Evolutionary conservation across 2,888 invertebrate genomes (phyloP).

Genomic region (Philereme vetulata): DNA sequence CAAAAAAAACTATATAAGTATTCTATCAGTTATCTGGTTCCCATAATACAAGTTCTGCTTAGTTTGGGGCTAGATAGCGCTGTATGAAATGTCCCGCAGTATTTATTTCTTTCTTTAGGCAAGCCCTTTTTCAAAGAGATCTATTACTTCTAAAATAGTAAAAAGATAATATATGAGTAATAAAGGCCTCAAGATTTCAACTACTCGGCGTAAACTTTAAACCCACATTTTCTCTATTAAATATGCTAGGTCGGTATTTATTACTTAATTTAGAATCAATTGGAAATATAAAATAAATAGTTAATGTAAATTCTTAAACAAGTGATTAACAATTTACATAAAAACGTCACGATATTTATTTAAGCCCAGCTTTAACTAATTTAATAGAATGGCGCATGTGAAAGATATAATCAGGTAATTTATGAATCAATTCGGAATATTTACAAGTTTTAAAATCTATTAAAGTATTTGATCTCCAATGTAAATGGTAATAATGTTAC

Average conservation of each 20-base stretch:
- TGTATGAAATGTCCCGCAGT: no score
- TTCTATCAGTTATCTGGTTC: no score
- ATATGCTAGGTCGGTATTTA: constrained; percentile 8
- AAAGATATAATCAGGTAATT: constrained; percentile 49
- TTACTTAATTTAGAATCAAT: constrained; percentile 19
- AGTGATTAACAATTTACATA: constrained; percentile 21
- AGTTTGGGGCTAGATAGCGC: no score
- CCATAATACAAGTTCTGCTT: no score
- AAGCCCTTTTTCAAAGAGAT: no score
- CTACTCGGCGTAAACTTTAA: background rate
- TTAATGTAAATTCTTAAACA: constrained; percentile 19
- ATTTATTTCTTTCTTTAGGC: no score
- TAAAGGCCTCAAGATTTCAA: no score
- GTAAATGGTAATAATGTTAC: constrained; percentile 14
- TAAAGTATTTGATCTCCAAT: constrained; percentile 18
- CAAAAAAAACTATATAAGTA: no score
- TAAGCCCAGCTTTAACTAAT: constrained; percentile 33
- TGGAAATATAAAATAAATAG: constrained; percentile 11
- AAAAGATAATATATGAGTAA: no score
- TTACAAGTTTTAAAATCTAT: constrained; percentile 16
- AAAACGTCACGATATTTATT: constrained; percentile 20
- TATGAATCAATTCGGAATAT: constrained; percentile 33
- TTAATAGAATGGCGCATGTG: constrained; percentile 50
- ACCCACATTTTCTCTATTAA: background rate
- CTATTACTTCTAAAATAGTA: no score